A percentile compares a stretch with the other conserved stretches of the same genome.
Conservation (phyloP, 30 jellyfish, hydroid and myxozoan genomes). For the Aurelia coerulea region DNA sequence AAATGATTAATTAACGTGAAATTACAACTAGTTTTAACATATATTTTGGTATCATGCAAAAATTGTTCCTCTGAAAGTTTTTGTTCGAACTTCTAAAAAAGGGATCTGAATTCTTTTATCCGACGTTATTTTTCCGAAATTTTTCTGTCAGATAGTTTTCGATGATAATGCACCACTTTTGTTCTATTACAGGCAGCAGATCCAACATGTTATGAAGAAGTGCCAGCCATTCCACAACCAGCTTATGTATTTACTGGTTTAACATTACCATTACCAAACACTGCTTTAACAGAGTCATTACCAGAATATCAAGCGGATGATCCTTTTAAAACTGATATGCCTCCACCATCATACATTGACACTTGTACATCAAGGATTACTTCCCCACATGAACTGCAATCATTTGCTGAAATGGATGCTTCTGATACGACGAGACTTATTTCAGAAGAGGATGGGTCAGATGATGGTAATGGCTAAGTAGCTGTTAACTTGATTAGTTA, state of each 20-base stretch:
- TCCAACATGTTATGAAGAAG: constrained; percentile 94
- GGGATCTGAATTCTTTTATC: too few relatives aligned
- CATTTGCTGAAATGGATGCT: constrained; percentile 47
- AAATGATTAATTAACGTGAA: too few relatives aligned
- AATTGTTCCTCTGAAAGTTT: too few relatives aligned
- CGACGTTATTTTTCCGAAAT: too few relatives aligned
- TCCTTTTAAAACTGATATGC: constrained; percentile 87
- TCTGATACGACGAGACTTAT: constrained; percentile 83
- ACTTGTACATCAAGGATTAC: constrained; percentile 17
- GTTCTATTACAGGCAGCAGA: constrained; percentile 25
- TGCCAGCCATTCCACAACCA: constrained; percentile 99
- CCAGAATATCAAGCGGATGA: constrained; percentile 97
- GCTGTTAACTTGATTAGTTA: not conserved
- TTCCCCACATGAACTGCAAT: constrained; percentile 57
- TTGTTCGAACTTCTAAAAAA: too few relatives aligned
- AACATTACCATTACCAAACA: constrained; percentile 78
- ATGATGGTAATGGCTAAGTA: constrained; percentile 21
- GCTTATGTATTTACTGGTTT: constrained; percentile 94
- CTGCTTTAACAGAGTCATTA: constrained; percentile 72
- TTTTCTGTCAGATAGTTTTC: too few relatives aligned
- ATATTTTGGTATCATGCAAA: too few relatives aligned
- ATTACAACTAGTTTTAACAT: too few relatives aligned
- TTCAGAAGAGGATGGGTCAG: constrained; percentile 35
- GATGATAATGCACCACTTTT: too few relatives aligned
- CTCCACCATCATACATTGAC: constrained; percentile 96